Conservation (phyloP, 2,797 vertebrate species). For the Enteromius mattozi region DNA sequence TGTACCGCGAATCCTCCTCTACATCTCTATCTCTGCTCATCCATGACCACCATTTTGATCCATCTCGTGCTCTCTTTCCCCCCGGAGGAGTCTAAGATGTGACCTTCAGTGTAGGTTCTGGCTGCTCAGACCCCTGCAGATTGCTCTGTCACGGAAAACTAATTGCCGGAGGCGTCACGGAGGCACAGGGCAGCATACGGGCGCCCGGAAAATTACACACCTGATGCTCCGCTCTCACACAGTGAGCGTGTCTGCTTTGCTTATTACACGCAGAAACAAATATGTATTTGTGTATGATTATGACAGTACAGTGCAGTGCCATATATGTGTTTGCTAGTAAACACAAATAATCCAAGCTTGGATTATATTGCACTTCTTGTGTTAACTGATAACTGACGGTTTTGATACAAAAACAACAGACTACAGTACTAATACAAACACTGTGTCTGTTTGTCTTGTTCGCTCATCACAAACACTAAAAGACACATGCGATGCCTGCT, state of each 20-base stretch:
- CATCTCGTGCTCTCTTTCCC: neutral
- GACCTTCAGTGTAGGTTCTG: slow-evolving; percentile 48
- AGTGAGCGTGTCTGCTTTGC: neutral
- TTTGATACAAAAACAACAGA: neutral
- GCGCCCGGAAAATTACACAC: slow-evolving; percentile 58
- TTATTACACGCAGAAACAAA: slow-evolving; percentile 1
- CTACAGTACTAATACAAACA: neutral
- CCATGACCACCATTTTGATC: slow-evolving; percentile 26
- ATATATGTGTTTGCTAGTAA: neutral
- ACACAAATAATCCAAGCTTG: neutral
- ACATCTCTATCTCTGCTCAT: slow-evolving; percentile 25
- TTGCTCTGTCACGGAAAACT: slow-evolving; percentile 71
- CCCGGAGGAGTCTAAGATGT: slow-evolving; percentile 17
- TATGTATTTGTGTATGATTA: neutral
- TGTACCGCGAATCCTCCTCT: neutral
- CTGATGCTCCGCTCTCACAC: slow-evolving; percentile 48
- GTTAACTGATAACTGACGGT: neutral
- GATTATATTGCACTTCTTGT: neutral
- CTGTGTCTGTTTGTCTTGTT: neutral
- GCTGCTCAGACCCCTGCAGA: slow-evolving; percentile 59
- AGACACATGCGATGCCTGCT: neutral
- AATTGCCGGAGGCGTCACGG: slow-evolving; percentile 66
- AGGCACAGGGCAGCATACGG: slow-evolving; percentile 33
- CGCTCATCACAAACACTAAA: neutral
- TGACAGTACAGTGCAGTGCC: neutral